phyloP scores from a whole-genome alignment of 1,140 invertebrate genomes.

The Nixonia krombeini region DNA sequence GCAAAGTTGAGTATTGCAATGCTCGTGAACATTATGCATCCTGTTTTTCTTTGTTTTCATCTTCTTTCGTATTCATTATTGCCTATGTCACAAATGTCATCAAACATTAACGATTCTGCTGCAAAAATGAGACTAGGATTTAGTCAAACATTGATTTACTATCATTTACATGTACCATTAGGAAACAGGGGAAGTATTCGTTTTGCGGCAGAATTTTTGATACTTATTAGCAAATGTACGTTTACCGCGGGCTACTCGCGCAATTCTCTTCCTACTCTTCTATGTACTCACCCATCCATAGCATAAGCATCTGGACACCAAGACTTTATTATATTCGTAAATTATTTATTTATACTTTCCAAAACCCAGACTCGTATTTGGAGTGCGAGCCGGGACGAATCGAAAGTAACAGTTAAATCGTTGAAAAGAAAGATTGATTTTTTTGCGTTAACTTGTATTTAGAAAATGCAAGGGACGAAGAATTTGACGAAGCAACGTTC shows the following conservation, averaged over 20 bases:
- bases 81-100: too few relatives aligned
- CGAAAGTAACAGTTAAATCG: too few relatives aligned
- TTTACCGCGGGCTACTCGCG: slow-evolving; percentile 10
- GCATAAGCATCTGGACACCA: slow-evolving; percentile 55
- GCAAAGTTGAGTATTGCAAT: background rate
- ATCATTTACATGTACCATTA: too few relatives aligned
- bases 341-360: slow-evolving; percentile 25
- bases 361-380: slow-evolving; percentile 14
- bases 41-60: background rate
- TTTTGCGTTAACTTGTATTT: too few relatives aligned
- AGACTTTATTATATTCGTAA: slow-evolving; percentile 16
- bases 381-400: background rate
- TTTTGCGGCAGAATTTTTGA: too few relatives aligned
- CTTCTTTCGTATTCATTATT: too few relatives aligned
- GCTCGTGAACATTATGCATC: background rate
- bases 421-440: too few relatives aligned
- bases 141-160: too few relatives aligned
- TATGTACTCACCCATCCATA: slow-evolving; percentile 62
- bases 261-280: slow-evolving; percentile 41
- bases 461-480: too few relatives aligned
- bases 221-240: slow-evolving; percentile 15
- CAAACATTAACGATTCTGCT: too few relatives aligned
- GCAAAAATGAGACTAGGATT: too few relatives aligned
- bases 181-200: too few relatives aligned
- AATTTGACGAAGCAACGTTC: background rate